Base-by-base conservation (phyloP, 2,888 invertebrate species). In the Brachyptera risi region DNA sequence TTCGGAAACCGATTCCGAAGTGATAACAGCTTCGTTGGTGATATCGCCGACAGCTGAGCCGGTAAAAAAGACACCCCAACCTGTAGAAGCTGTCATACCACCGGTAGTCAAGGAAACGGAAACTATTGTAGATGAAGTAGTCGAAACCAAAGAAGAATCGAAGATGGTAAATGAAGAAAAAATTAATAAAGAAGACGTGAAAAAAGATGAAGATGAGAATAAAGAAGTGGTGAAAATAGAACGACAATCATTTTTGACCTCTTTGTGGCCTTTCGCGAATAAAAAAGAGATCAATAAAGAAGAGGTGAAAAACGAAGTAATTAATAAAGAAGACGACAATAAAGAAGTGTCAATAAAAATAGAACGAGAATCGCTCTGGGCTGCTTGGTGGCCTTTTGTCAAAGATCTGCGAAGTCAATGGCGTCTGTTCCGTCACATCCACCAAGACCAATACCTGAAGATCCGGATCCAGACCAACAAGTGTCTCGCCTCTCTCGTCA, bases 401-500 rank as follows among this genome's bases (percentile, higher is more conserved):
- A 51, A 58, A 3, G 66, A 67, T 31, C 26, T 62, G 5, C 58
- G 66, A 24, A 44, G 54, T 7, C 67, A 69, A 62, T 71, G 68
- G 67, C 58, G 57, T 67, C 71, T 70, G 1, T 78, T 75, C 56
- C 67, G 73, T 26, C 83, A 82, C 40, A 73, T 75, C 42, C 80
- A 85, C 70, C 79, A 79, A 2, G 68, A 73, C 0, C 83, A 87
- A 64, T 81, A 81, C 60, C 68, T 72, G 1, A 78, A 76, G 65
- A 80, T 90, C 15, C 75, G 76, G 56, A 70, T 74, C 15, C 71
- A 85, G 51, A 76, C 85, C 47, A 88, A 88, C 68, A 81, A 80
- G 67, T 92, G 92, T 72, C 70, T 87, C 59, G 79, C 83, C 47
- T 83, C 88, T 68, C 72, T 88, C 21, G 73, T 91, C n/a, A 68